Percentiles rank a stretch among this genome's conserved stretches.
Conservation (phyloP, 2,888 invertebrate genomes). For the Noctuana brunneofusca region DNA sequence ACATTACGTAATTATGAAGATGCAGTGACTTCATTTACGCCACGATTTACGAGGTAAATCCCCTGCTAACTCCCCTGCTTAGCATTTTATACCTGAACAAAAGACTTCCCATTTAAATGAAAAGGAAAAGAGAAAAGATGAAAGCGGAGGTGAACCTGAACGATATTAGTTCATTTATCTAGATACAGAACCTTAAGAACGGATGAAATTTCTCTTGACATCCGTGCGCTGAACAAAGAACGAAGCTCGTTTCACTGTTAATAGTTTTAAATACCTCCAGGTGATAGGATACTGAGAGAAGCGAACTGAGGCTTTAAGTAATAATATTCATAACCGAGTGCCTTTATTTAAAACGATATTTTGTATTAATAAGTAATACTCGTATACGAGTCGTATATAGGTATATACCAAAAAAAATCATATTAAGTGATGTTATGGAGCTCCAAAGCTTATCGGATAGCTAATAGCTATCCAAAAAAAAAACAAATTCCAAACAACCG, state of each 20-base stretch:
- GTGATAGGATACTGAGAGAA: too few species aligned
- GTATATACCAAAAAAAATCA: too few species aligned
- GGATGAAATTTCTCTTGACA: slow-evolving; percentile 31
- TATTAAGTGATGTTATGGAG: too few species aligned
- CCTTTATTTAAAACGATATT: too few species aligned
- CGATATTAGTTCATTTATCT: slow-evolving; percentile 39
- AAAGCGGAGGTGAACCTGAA: slow-evolving; percentile 35
- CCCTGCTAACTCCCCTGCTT: slow-evolving; percentile 3
- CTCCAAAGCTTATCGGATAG: too few species aligned
- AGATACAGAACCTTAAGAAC: slow-evolving; percentile 26
- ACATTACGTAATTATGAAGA: not conserved
- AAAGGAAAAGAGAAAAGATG: slow-evolving; percentile 31
- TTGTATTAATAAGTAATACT: too few species aligned
- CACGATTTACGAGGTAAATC: slow-evolving; percentile 17
- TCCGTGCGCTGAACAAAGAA: slow-evolving; percentile 21
- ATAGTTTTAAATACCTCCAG: slow-evolving; percentile 15
- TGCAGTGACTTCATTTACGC: slow-evolving; percentile 18
- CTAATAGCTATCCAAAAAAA: too few species aligned
- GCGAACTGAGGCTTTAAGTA: too few species aligned
- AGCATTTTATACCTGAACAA: slow-evolving; percentile 37
- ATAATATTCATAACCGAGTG: too few species aligned
- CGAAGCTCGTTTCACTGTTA: slow-evolving; percentile 12
- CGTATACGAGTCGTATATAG: too few species aligned
- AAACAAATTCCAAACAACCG: too few species aligned
- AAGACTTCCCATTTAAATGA: slow-evolving; percentile 36